phyloP scores from a whole-genome alignment of 1,140 invertebrate species.

The Ceratosolen solmsi region DNA sequence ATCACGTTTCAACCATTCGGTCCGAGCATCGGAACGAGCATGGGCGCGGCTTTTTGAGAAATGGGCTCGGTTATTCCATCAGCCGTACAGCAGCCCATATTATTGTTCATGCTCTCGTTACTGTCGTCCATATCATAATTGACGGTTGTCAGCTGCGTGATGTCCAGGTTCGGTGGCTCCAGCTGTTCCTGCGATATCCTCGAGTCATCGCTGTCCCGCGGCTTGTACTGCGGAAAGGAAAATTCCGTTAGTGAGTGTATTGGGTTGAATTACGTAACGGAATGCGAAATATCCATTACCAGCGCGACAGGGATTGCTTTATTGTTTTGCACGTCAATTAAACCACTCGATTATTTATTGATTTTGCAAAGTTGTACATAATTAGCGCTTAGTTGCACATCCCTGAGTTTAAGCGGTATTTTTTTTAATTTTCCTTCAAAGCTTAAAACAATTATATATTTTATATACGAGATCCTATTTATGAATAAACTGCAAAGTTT shows the following conservation, averaged over 20 bases:
- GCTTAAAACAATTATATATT: too few relatives aligned
- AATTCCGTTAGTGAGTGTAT: not conserved
- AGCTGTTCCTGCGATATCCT: slow-evolving; percentile 48
- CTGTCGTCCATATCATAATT: slow-evolving; percentile 66
- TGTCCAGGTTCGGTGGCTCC: slow-evolving; percentile 60
- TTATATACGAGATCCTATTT: too few relatives aligned
- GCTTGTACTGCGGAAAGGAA: slow-evolving; percentile 63
- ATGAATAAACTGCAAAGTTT: too few relatives aligned
- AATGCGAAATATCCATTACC: too few relatives aligned
- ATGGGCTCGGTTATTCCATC: slow-evolving; percentile 51
- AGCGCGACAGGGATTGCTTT: too few relatives aligned
- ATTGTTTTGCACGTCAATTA: too few relatives aligned
- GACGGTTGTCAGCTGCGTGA: slow-evolving; percentile 65
- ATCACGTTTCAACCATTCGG: slow-evolving; percentile 67
- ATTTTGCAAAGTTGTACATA: too few relatives aligned
- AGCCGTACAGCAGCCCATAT: slow-evolving; percentile 57
- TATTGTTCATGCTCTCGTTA: slow-evolving; percentile 69
- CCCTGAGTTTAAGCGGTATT: too few relatives aligned
- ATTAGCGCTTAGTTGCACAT: too few relatives aligned
- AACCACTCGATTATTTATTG: too few relatives aligned
- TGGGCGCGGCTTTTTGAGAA: slow-evolving; percentile 59
- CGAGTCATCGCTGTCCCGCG: slow-evolving; percentile 54
- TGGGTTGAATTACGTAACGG: not conserved
- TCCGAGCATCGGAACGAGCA: slow-evolving; percentile 63
- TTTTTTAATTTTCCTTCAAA: too few relatives aligned